Base-by-base conservation (phyloP, 1,140 invertebrate genomes). In the Drosophila elegans region DNA sequence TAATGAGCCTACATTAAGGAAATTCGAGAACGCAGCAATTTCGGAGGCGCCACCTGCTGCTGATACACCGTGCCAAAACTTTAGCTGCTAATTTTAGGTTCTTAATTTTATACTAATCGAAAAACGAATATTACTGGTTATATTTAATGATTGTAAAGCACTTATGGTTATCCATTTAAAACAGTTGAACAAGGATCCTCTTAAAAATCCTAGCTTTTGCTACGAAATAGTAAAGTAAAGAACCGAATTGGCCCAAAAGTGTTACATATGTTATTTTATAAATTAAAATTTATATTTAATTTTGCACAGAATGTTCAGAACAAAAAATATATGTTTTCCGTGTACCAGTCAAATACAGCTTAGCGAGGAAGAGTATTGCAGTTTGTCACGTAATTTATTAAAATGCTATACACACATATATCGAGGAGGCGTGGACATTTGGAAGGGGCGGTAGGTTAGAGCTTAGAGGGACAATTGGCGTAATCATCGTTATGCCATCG, bases 321-420 rank as follows among this genome's bases (percentile, higher is more conserved):
- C 27, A n/a, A 29, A 49, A 29, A 12, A 12, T 5, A 9, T 4
- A 39, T 21, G 27, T 34, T 21, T 67, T 29, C 42, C 25, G 53
- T 49, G 36, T 5, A 34, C 3, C 34, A 49, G 51, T 64, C 53
- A 41, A 12, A 56, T 38, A 34, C 52, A 44, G 55, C 34, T 21
- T 38, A 25, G 27, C 32, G 34, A 51, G 49, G 49, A 52, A 57
- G 56, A 73, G 67, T 61, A 71, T 41, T 89, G 84, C 84, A 89
- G 84, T 84, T 89, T 89, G 84, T 89, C 84, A 89, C 84, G 84
- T 89, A 89, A 89, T 89, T 89, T 89, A 89, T 89, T 89, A 89
- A 89, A 89, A 89, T 84, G 80, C 84, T 59, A 68, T 60, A 89
- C 84, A 74, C 55, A 63, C 38, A 67, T 34, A 69, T 13, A 61